phyloP scores from a whole-genome alignment of 2,113 vertebrate species.

The Sander lucioperca region DNA sequence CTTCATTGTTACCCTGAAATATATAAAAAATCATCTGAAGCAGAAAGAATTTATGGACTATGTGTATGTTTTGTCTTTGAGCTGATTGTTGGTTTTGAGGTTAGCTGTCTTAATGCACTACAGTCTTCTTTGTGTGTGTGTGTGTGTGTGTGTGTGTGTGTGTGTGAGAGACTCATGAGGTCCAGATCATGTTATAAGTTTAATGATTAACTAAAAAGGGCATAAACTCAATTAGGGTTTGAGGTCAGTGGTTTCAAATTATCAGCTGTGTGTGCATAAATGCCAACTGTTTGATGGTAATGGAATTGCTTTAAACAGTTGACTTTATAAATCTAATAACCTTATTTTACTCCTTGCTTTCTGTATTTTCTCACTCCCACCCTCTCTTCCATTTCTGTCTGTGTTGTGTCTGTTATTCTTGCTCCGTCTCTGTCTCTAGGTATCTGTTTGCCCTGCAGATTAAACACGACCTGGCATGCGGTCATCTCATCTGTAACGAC shows the following conservation, averaged over 20 bases:
- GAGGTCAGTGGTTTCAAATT: neutral
- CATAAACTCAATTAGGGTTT: slow-evolving; percentile 10
- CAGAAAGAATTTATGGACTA: neutral
- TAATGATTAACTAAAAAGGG: slow-evolving; percentile 25
- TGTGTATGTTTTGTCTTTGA: neutral
- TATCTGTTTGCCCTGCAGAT: slow-evolving; percentile 98
- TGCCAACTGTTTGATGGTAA: neutral
- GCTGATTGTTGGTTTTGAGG: neutral
- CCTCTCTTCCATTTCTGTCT: neutral
- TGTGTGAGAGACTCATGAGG: neutral
- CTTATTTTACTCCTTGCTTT: neutral
- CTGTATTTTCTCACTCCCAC: neutral
- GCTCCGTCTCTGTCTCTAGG: slow-evolving; percentile 79
- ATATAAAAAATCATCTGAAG: neutral
- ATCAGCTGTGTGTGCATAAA: neutral
- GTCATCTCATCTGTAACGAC: slow-evolving; percentile 92
- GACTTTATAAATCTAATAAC: slow-evolving; percentile 5
- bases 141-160: neutral
- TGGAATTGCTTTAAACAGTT: neutral
- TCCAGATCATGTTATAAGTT: neutral
- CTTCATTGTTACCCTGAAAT: neutral
- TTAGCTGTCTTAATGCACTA: neutral
- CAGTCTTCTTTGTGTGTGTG: neutral
- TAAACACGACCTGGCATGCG: slow-evolving; percentile 93
- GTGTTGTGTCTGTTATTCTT: neutral